Base-by-base conservation (phyloP, 2,113 vertebrate genomes). In the Meles meles region DNA sequence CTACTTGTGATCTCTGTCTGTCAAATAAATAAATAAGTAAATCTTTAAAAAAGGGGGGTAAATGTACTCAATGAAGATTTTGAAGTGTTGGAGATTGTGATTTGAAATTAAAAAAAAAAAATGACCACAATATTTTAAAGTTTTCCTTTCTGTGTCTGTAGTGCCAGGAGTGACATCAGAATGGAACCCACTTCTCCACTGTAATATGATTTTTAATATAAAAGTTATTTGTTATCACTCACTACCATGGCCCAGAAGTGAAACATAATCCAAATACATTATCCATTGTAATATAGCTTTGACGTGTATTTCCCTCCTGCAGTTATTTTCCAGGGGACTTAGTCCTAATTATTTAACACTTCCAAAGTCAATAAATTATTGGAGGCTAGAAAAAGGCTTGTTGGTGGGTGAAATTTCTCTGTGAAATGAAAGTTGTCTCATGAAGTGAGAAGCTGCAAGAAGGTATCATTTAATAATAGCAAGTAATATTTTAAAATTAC, bases 321-420 rank as follows among this genome's bases (percentile, higher is more conserved):
- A 71, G 37, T 94, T 96, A 96, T 97, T 97, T 98, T 96, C 95
- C 42, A 59, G 39, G 59, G 95, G 98, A 93, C 95, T 72, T 92
- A 96, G 69, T 69, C 95, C 27, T 98, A 98, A 98, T 98, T 97
- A 96, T 98, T 98, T 98, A 98, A 98, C 49, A 81, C 98, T 98
- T 98, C 98, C 94, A 96, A 96, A 98, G 87, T 98, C 94, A 84
- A 92, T 98, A 97, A 97, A 98, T 98, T 98, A 90, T 65, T 77
- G 31, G 71, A 97, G 97, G 83, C 57, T 82, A 97, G 57, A 76
- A 76, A 95, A 92, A 94, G 39, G 71, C 20, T 81, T 98, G 96
- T 98, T 94, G 92, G 88, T 71, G 47, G 57, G 79, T 96, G 72
- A 96, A 97, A 39, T 97, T 97, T 96, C 27, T 93, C 88, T 96